These are phyloP conservation scores for Trachymyrmex cornetzi DNA, from an alignment of 1,140 invertebrate species.

Conservation along the genomic window DNA sequence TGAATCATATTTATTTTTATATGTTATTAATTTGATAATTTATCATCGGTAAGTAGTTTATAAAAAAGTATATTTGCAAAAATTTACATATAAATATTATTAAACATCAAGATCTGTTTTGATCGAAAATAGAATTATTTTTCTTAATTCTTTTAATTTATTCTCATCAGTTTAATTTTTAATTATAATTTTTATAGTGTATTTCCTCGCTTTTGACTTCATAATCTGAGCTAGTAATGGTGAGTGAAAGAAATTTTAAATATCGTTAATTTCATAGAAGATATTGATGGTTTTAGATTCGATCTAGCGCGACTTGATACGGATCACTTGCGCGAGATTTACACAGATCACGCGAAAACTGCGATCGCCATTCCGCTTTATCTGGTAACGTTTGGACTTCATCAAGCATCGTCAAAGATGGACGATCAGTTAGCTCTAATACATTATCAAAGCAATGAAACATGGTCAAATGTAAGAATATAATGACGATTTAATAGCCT, in stretches of 20 bases:
- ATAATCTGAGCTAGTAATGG: too few relatives aligned
- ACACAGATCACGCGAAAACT: constrained; percentile 77
- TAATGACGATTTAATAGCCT: not conserved
- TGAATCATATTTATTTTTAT: too few relatives aligned
- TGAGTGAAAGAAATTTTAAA: not conserved
- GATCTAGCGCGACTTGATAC: constrained; percentile 80
- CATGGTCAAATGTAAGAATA: constrained; percentile 76
- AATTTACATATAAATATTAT: too few relatives aligned
- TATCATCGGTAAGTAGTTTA: too few relatives aligned
- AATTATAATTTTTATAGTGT: too few relatives aligned
- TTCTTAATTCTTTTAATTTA: too few relatives aligned
- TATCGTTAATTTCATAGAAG: not conserved
- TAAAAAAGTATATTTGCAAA: too few relatives aligned
- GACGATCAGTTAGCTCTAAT: constrained; percentile 80
- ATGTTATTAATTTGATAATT: too few relatives aligned
- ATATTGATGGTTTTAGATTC: constrained; percentile 75
- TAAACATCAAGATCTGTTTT: too few relatives aligned
- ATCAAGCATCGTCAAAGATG: constrained; percentile 77
- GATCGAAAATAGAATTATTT: too few relatives aligned
- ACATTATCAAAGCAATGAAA: constrained; percentile 74
- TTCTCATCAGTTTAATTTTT: too few relatives aligned
- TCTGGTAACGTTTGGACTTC: constrained; percentile 80
- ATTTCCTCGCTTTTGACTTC: too few relatives aligned
- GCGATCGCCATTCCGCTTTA: constrained; percentile 81
- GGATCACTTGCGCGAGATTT: constrained; percentile 81